These are phyloP conservation scores for Micropoecilia bifurca DNA, from an alignment of 2,797 vertebrate genomes.

Conservation along the genomic window DNA sequence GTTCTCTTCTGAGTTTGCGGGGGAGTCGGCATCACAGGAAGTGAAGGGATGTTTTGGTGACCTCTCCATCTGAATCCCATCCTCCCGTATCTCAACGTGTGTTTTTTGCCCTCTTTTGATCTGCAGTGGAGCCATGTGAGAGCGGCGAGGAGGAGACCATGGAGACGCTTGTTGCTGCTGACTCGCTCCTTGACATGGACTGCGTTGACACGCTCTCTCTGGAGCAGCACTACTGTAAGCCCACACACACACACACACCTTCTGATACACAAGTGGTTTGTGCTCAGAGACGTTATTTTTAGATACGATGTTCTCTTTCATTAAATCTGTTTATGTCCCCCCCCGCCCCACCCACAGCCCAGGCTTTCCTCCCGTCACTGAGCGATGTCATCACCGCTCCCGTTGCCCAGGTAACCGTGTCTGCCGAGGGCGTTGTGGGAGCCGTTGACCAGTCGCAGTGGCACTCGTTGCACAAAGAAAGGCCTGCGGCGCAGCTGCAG, in stretches of 20 bases:
- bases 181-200: slow-evolving; percentile 94
- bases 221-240: slow-evolving; percentile 89
- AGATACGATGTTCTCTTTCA: slow-evolving; percentile 46
- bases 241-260: slow-evolving; percentile 9
- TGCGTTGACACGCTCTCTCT: slow-evolving; percentile 84
- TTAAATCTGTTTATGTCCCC: slow-evolving; percentile 62
- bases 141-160: slow-evolving; percentile 91
- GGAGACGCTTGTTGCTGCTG: slow-evolving; percentile 93
- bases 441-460: slow-evolving; percentile 86
- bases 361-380: slow-evolving; percentile 87
- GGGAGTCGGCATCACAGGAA: background rate
- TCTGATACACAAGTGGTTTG: slow-evolving; percentile 40
- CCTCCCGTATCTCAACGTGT: slow-evolving; percentile 7
- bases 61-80: slow-evolving; percentile 3
- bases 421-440: slow-evolving; percentile 88
- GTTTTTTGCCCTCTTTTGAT: slow-evolving; percentile 14
- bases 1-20: background rate
- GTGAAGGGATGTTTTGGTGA: background rate
- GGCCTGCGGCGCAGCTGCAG: slow-evolving; percentile 82
- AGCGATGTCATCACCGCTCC: slow-evolving; percentile 87
- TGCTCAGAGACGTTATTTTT: slow-evolving; percentile 50
- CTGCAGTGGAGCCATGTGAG: slow-evolving; percentile 90
- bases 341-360: slow-evolving; percentile 72
- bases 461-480: slow-evolving; percentile 76
- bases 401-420: slow-evolving; percentile 89